Base-by-base conservation (phyloP, 2,888 invertebrate species). In the Syrista parreyssii region DNA sequence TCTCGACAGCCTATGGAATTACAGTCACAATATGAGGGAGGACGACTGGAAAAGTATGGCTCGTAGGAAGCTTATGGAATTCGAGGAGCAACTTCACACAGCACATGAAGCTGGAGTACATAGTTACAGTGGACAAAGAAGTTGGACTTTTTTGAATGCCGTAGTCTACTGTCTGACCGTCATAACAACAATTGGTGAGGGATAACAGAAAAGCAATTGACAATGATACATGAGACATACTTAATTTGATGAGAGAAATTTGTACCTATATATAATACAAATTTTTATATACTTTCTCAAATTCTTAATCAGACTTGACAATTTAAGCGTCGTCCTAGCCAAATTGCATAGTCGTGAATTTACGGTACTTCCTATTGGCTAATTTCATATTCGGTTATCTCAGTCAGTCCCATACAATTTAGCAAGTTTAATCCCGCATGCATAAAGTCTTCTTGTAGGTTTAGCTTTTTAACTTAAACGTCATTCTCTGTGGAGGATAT, bases 21-120 rank as follows among this genome's bases (percentile, higher is more conserved):
- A 95, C 79, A 97, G 97, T 90, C 96, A 96, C 89, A 95, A 95
- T 88, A 92, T 97, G 92, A 94, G 95, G 77, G 97, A 97, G 90
- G 97, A 97, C 75, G 97, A 97, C 88, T 97, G 97, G 97, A 97
- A 97, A 88, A 95, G 96, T 15, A 93, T 96, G 92, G 97, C 97
- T 0, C 93, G 97, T 78, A 94, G 94, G 84, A 95, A 96, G 89
- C 91, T 98, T 76, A 94, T 95, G 89, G 95, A 95, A 82, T 98
- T 98, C 88, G 98, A 98, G 90, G 95, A 96, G 81, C 97, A 97
- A 88, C 92, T 98, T 55, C 96, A 97, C 86, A 94, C 94, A 0
- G 96, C 97, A 0, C 96, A 96, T 87, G 97, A 97, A 89, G 95
- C 96, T 33, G 97, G 97, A 0, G 94, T 97, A 80, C 96, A 95